Percentiles rank a stretch among this genome's conserved stretches.
phyloP scores from a whole-genome alignment of 2,888 invertebrate genomes.

The Aelia acuminata region DNA sequence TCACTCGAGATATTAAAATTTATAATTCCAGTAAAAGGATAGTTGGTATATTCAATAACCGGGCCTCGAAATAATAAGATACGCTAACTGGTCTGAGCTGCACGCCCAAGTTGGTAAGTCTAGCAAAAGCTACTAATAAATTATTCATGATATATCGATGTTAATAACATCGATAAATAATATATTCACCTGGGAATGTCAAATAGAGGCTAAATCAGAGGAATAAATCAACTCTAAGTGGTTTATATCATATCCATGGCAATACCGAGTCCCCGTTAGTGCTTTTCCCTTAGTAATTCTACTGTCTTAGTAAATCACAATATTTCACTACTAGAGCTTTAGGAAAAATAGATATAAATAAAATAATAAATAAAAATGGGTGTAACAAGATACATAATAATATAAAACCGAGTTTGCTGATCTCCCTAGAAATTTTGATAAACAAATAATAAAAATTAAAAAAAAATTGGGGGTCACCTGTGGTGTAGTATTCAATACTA shows the following conservation, averaged over 20 bases:
- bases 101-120: background rate
- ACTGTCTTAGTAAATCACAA: background rate
- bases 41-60: background rate
- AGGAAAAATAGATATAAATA: background rate
- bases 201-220: slow-evolving; percentile 41
- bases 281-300: background rate
- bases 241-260: slow-evolving; percentile 7
- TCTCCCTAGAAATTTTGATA: too few species aligned
- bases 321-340: background rate
- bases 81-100: background rate
- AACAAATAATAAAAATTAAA: too few species aligned
- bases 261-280: background rate
- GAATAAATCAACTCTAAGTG: slow-evolving; percentile 31
- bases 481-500: too few species aligned
- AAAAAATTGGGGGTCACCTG: too few species aligned
- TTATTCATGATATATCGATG: slow-evolving; percentile 28
- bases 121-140: background rate
- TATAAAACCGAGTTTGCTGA: too few species aligned
- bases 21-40: background rate
- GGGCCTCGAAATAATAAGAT: background rate
- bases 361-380: background rate
- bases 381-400: too few species aligned
- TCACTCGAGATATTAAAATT: slow-evolving; percentile 5
- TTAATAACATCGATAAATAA: slow-evolving; percentile 34
- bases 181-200: slow-evolving; percentile 25